These are phyloP conservation scores for Tetragonula carbonaria DNA, from an alignment of 2,888 invertebrate species.

Conservation along the genomic window DNA sequence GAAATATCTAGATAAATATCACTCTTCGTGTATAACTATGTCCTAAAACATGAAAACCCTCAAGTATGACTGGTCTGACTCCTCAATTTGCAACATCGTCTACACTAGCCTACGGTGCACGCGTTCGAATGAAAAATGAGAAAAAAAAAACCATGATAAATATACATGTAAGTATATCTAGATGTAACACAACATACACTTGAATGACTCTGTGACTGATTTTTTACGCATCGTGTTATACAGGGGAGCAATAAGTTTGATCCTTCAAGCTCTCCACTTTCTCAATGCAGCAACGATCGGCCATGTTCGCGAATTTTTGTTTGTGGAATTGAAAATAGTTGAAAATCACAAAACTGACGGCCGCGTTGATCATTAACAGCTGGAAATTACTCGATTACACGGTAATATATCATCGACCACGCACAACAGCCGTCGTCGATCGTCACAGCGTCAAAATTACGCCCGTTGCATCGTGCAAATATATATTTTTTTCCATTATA, in stretches of 20 bases:
- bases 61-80: conserved; percentile 37
- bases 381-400: no score
- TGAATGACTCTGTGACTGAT: not conserved
- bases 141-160: not conserved
- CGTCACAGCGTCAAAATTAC: no score
- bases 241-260: not conserved
- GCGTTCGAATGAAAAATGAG: not conserved
- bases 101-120: conserved; percentile 63
- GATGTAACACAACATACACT: not conserved
- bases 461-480: no score
- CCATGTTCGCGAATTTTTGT: no score
- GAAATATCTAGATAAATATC: conserved; percentile 31
- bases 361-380: no score
- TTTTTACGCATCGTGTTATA: not conserved
- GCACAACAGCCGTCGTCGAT: no score
- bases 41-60: conserved; percentile 53
- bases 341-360: no score
- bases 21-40: conserved; percentile 41
- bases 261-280: no score
- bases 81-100: conserved; percentile 56
- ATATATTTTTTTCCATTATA: no score
- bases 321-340: no score
- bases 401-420: no score
- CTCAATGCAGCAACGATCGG: no score
- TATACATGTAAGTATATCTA: conserved; percentile 15